These are phyloP conservation scores for Catajapyx aquilonaris DNA, from an alignment of 1,140 invertebrate genomes.

Conservation along the genomic window DNA sequence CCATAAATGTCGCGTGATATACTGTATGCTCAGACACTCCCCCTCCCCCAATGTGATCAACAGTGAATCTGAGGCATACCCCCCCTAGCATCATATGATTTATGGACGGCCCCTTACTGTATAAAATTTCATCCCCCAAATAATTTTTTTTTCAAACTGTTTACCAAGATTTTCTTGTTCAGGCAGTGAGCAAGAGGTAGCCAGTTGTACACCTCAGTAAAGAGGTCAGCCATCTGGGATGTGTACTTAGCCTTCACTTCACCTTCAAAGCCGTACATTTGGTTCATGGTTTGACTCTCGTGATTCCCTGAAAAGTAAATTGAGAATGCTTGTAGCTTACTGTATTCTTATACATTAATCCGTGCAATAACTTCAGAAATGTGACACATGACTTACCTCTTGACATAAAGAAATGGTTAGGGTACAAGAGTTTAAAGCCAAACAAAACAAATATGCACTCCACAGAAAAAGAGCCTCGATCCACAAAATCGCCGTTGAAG, in stretches of 20 bases:
- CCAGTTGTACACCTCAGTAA: conserved; percentile 97
- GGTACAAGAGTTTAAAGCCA: conserved; percentile 91
- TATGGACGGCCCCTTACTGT: no score
- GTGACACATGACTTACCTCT: conserved; percentile 43
- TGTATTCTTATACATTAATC: no score
- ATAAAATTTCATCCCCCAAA: not conserved
- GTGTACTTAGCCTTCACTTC: conserved; percentile 94
- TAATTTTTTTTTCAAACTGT: no score
- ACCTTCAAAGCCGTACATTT: conserved; percentile 97
- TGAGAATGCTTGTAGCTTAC: no score
- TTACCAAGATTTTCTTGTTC: conserved; percentile 70
- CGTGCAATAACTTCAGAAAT: conserved; percentile 1
- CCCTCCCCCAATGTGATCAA: no score
- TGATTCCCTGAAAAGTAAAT: conserved; percentile 62
- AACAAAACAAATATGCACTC: conserved; percentile 98
- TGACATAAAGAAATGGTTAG: conserved; percentile 94
- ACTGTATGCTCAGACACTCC: not conserved
- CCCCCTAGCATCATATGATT: no score
- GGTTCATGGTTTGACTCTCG: conserved; percentile 95
- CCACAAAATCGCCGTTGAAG: conserved; percentile 98
- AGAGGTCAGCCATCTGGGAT: conserved; percentile 82
- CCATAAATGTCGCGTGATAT: not conserved
- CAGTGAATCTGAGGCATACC: no score
- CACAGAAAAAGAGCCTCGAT: conserved; percentile 95
- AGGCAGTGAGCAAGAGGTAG: conserved; percentile 89